Conservation (phyloP, 2,113 vertebrate species). For the Chrysochloris asiatica region DNA sequence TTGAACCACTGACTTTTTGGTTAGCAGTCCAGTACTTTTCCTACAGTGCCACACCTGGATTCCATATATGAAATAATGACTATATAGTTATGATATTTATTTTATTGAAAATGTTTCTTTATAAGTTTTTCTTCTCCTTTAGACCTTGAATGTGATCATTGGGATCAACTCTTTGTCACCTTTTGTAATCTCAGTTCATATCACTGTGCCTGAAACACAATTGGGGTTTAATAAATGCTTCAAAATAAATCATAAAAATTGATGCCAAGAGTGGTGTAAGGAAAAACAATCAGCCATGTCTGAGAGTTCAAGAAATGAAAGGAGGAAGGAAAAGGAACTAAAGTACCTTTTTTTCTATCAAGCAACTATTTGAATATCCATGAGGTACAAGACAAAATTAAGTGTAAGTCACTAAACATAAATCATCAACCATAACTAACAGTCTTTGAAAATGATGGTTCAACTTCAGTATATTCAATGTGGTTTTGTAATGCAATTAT, state of each 20-base stretch:
- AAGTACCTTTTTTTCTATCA: background rate
- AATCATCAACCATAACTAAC: background rate
- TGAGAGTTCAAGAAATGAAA: background rate
- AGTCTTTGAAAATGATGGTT: background rate
- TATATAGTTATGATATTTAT: background rate
- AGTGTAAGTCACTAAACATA: background rate
- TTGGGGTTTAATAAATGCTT: background rate
- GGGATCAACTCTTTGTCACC: background rate
- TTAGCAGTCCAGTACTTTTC: too few relatives aligned
- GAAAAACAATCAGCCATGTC: background rate
- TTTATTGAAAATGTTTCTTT: background rate
- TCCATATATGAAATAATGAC: background rate
- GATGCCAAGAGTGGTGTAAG: background rate
- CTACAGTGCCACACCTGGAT: too few relatives aligned
- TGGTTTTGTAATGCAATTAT: background rate
- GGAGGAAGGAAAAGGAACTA: background rate
- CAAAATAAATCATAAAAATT: background rate
- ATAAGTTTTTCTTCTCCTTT: background rate
- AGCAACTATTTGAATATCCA: background rate
- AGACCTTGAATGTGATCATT: background rate
- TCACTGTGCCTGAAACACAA: background rate
- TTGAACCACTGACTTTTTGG: too few relatives aligned
- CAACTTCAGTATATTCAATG: background rate
- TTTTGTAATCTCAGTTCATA: background rate
- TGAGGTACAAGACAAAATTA: background rate